Evolutionary conservation across 2,113 vertebrate species (phyloP), one percentile per base, ranked within the genome.

Genomic region (Hippocampus barbouri): DNA sequence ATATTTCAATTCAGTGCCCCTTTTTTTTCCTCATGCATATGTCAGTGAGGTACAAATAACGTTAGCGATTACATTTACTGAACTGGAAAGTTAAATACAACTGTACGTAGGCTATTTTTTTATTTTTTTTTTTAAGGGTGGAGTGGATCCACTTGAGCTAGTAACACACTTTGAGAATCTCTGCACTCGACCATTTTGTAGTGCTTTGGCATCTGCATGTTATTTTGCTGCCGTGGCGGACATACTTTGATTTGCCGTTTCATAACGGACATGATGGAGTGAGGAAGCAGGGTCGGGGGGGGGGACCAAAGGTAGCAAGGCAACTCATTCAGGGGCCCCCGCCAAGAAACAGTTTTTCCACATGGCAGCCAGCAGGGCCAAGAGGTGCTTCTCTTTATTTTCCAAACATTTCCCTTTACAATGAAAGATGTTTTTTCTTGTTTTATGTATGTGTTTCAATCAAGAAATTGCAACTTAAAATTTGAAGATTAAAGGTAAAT

Each of bases 311-410:
- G 72, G 73, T 47, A 74, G 69, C 56, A 56, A 56, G 53, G 53
- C 9, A 10, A 56, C 53, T 8, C 74, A 78, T 82, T 77, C 83
- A 79, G 84, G 73, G 57, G 30, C 68, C 12, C 61, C 60, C 61
- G 80, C 73, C 79, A 87, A 90, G 86, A 89, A 91, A 69, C 56
- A 78, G 79, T 1, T 83, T 88, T 89, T 91, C 83, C 86, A 80
- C 63, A 81, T 77, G 59, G 78, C 75, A 78, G 71, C 76, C 38
- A 14, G 20, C 18, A 4, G 70, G 79, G 59, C 78, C 54, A 70
- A 86, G 73, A 74, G 77, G 77, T 78, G 76, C 72, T 75, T 72
- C 56, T 74, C 75, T 72, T 72, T 79, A 81, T 88, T 87, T 80
- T 73, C 68, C 66, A 20, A 54, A 54, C 21, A 54, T 54, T 43